Evolutionary conservation across 2,797 vertebrate genomes (phyloP).

Genomic region (Macroramphosus scolopax): DNA sequence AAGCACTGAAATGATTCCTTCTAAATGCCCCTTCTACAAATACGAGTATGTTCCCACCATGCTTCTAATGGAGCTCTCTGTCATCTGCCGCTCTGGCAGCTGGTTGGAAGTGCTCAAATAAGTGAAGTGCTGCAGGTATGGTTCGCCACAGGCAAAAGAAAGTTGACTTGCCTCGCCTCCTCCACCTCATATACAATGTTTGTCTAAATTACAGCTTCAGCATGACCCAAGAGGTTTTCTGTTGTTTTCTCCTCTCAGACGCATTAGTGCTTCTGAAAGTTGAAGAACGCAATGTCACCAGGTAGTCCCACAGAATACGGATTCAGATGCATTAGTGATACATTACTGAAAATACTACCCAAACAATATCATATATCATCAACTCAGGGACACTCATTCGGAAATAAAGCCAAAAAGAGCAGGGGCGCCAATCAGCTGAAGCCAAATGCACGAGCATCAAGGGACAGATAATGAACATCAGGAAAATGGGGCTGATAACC

Average conservation of each 20-base stretch:
- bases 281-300: conserved; percentile 53
- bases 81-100: conserved; percentile 54
- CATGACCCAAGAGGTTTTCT: conserved; percentile 45
- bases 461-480: conserved; percentile 78
- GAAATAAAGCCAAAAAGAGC: conserved; percentile 70
- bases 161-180: conserved; percentile 37
- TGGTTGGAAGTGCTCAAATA: conserved; percentile 55
- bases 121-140: conserved; percentile 53
- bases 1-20: conserved; percentile 54
- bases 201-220: conserved; percentile 42
- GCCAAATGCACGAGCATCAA: conserved; percentile 73
- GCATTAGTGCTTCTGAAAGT: conserved; percentile 57
- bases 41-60: conserved; percentile 45
- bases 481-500: conserved; percentile 79
- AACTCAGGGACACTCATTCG: conserved; percentile 70
- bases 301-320: conserved; percentile 48
- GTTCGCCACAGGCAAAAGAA: conserved; percentile 43
- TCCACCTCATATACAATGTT: conserved; percentile 18
- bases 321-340: conserved; percentile 63
- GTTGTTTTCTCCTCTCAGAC: conserved; percentile 46
- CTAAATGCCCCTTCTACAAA: conserved; percentile 60
- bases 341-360: conserved; percentile 65
- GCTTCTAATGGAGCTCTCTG: conserved; percentile 69
- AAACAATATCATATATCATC: conserved; percentile 73
- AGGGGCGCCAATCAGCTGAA: conserved; percentile 71